Percentiles rank a stretch among this genome's conserved stretches.
phyloP scores from a whole-genome alignment of 2,888 invertebrate genomes.

The Apamea sordens region DNA sequence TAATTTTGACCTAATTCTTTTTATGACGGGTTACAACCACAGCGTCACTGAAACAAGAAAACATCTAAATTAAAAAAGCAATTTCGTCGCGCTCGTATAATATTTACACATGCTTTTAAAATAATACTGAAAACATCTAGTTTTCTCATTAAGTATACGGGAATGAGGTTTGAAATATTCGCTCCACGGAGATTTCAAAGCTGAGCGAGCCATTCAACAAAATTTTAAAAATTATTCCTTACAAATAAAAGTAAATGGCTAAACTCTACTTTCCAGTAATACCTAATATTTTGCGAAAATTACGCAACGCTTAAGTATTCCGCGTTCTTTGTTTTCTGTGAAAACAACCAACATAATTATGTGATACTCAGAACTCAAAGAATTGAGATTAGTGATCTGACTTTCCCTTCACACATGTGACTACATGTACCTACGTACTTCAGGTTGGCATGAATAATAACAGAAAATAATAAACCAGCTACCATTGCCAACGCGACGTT shows the following conservation, averaged over 20 bases:
- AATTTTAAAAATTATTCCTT: neutral
- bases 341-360: neutral
- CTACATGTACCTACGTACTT: neutral
- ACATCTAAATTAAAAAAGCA: neutral
- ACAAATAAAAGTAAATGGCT: neutral
- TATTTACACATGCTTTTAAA: no score
- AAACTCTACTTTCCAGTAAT: neutral
- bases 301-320: no score
- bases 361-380: neutral
- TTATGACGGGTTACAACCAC: neutral
- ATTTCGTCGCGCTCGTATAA: neutral
- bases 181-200: neutral
- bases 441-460: neutral
- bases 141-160: neutral
- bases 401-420: neutral
- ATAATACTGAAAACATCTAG: neutral
- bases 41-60: conserved; percentile 10
- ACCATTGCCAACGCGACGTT: neutral
- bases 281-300: no score
- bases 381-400: neutral
- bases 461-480: neutral
- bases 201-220: neutral
- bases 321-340: neutral
- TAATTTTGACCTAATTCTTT: neutral
- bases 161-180: neutral